These are phyloP conservation scores for Trissolcus basalis DNA, from an alignment of 1,140 invertebrate genomes.

Conservation along the genomic window DNA sequence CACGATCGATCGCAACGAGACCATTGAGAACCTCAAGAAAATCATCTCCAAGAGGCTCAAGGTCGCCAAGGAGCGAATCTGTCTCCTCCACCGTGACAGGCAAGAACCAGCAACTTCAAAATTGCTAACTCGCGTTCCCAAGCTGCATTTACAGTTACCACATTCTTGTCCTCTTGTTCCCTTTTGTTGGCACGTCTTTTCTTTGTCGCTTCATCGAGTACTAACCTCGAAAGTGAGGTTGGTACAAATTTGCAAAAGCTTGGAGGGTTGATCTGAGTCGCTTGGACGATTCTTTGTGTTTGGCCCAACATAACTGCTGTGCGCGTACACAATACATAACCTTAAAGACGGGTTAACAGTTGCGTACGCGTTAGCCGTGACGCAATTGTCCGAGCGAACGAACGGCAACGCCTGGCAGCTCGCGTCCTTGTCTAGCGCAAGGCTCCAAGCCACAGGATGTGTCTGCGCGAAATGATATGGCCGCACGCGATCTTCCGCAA, in stretches of 20 bases:
- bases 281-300: not conserved
- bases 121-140: not conserved
- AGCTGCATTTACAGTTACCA: not conserved
- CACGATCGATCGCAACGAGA: conserved; percentile 85
- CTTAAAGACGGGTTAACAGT: conserved; percentile 33
- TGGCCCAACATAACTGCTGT: not conserved
- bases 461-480: conserved; percentile 24
- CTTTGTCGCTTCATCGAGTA: no score
- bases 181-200: no score
- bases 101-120: conserved; percentile 76
- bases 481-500: conserved; percentile 28
- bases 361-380: conserved; percentile 36
- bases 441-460: conserved; percentile 11
- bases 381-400: conserved; percentile 23
- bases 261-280: not conserved
- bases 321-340: conserved; percentile 22
- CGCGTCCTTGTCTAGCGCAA: conserved; percentile 1
- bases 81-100: conserved; percentile 93
- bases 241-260: no score
- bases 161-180: no score
- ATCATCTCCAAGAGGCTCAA: conserved; percentile 93
- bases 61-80: conserved; percentile 93
- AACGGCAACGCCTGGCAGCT: conserved; percentile 1
- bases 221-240: no score
- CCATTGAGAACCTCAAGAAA: conserved; percentile 91